These are phyloP conservation scores for Thamnaconus septentrionalis DNA, from an alignment of 2,113 vertebrate genomes.

Conservation along the genomic window DNA sequence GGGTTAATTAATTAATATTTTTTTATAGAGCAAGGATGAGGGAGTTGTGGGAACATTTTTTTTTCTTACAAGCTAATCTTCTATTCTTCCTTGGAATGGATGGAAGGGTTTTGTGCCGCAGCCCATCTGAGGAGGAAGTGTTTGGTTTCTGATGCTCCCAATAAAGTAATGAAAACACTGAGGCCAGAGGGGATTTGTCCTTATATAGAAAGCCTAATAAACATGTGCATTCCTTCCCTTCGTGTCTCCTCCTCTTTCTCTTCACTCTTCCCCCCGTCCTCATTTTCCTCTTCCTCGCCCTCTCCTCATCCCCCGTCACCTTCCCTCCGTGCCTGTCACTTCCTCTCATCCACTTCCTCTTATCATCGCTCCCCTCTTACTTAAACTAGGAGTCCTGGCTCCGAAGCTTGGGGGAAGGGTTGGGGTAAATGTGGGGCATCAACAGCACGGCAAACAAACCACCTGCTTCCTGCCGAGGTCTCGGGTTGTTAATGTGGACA, in stretches of 20 bases:
- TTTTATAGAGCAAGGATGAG: no score
- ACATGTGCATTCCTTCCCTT: constrained; percentile 47
- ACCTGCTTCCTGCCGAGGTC: constrained; percentile 72
- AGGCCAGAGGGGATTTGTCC: constrained; percentile 33
- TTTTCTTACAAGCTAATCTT: not conserved
- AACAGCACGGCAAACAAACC: constrained; percentile 65
- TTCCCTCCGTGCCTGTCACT: not conserved
- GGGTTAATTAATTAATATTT: no score
- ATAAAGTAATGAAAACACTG: constrained; percentile 35
- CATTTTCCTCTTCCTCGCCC: not conserved
- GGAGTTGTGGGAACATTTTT: constrained; percentile 9
- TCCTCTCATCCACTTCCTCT: not conserved
- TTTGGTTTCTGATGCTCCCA: constrained; percentile 14
- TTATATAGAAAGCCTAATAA: constrained; percentile 58
- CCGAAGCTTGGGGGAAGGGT: constrained; percentile 21
- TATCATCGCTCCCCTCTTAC: constrained; percentile 7
- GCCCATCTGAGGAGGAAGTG: not conserved
- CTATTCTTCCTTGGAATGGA: constrained; percentile 15
- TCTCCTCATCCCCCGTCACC: constrained; percentile 8
- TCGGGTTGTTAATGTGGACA: constrained; percentile 57
- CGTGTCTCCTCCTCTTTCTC: constrained; percentile 8
- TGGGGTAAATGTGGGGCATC: constrained; percentile 63
- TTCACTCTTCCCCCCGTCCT: not conserved
- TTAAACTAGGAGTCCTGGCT: constrained; percentile 23
- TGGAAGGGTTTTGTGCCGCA: not conserved